phyloP scores from a whole-genome alignment of 2,797 vertebrate species.

The Taenioides sp. region DNA sequence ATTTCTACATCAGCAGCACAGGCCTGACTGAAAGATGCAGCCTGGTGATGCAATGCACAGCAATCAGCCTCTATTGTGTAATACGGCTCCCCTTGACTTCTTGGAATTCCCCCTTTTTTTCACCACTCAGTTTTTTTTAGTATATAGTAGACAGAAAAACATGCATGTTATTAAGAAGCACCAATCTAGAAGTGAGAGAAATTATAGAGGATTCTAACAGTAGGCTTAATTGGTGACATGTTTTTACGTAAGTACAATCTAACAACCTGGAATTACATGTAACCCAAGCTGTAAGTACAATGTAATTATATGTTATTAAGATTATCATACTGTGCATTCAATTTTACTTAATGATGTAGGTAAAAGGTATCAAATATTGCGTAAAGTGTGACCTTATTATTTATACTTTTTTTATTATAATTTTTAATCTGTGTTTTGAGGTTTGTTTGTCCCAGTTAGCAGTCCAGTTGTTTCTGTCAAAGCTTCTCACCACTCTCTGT shows the following conservation, averaged over 20 bases:
- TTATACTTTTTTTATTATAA: neutral
- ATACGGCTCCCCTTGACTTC: conserved; percentile 46
- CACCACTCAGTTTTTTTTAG: conserved; percentile 40
- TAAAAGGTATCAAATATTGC: no score
- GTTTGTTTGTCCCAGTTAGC: conserved; percentile 23
- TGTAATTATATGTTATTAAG: no score
- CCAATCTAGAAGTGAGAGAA: no score
- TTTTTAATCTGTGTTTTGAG: neutral
- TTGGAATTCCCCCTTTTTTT: conserved; percentile 63
- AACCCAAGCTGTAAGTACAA: neutral
- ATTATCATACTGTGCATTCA: neutral
- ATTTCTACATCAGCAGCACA: conserved; percentile 38
- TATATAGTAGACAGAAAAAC: no score
- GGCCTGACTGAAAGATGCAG: conserved; percentile 23
- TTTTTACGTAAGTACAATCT: no score
- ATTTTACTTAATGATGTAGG: neutral
- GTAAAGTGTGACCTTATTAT: neutral
- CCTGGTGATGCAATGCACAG: conserved; percentile 71
- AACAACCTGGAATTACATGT: no score
- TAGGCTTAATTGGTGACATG: no score
- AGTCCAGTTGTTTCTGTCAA: conserved; percentile 10
- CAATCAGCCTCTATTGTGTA: conserved; percentile 69
- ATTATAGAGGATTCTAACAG: no score
- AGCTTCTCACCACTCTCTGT: conserved; percentile 44
- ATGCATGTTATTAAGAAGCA: no score